A percentile compares a stretch with the other conserved stretches of the same genome.
phyloP scores from a whole-genome alignment of 2,888 invertebrate species.

The Strigamia maritima region DNA sequence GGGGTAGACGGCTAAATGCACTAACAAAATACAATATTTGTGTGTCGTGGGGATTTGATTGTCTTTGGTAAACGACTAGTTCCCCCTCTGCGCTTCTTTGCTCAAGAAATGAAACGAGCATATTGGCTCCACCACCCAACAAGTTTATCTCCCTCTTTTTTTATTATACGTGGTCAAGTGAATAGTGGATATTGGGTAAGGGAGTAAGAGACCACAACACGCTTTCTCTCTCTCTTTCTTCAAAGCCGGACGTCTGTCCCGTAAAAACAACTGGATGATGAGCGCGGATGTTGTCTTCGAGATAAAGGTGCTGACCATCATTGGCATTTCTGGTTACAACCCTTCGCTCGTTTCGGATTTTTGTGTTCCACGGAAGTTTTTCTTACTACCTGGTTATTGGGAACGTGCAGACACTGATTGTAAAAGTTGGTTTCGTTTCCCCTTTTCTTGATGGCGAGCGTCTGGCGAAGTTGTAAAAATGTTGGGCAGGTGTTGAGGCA shows the following conservation, averaged over 20 bases:
- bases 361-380: constrained; percentile 2
- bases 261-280: constrained; percentile 21
- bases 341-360: background rate
- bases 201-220: constrained; percentile 12
- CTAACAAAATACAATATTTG: constrained; percentile 28
- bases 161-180: constrained; percentile 21
- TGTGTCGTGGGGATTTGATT: constrained; percentile 21
- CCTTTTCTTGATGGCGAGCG: background rate
- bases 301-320: constrained; percentile 12
- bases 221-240: background rate
- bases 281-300: background rate
- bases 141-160: background rate
- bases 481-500: background rate
- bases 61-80: background rate
- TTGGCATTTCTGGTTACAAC: constrained; percentile 5
- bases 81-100: background rate
- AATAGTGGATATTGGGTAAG: background rate
- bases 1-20: constrained; percentile 6
- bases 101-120: constrained; percentile 11
- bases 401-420: background rate
- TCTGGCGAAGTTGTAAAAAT: background rate
- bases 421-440: constrained; percentile 8
- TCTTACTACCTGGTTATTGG: constrained; percentile 19
- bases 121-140: constrained; percentile 23
- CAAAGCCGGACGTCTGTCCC: constrained; percentile 21